These are phyloP conservation scores for Drosophila borborema DNA, from an alignment of 2,888 invertebrate species.

Conservation along the genomic window DNA sequence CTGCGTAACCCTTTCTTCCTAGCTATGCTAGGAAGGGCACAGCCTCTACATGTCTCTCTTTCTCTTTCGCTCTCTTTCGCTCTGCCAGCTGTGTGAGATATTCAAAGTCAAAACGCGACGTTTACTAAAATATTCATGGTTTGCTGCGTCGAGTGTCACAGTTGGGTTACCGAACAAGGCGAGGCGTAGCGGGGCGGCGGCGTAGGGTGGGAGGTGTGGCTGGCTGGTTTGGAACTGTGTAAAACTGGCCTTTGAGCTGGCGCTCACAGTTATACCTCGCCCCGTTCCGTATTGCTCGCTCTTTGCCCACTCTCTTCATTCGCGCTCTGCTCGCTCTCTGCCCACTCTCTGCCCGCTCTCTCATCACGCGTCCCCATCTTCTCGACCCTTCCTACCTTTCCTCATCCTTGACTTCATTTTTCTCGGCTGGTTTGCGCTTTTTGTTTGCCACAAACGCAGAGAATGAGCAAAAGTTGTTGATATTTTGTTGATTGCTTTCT, in stretches of 20 bases:
- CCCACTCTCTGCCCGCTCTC: background rate
- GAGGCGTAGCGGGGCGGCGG: background rate
- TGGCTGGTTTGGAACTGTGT: constrained; percentile 29
- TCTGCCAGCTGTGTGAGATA: constrained; percentile 24
- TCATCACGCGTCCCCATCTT: background rate
- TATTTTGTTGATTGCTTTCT: constrained; percentile 77
- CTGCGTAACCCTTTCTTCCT: constrained; percentile 25
- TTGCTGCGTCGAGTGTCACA: constrained; percentile 74
- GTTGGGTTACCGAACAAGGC: constrained; percentile 27
- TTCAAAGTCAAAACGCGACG: constrained; percentile 73
- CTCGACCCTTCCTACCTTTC: background rate
- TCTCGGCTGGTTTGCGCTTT: constrained; percentile 43
- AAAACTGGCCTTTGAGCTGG: constrained; percentile 54
- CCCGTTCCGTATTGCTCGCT: background rate
- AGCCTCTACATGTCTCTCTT: background rate
- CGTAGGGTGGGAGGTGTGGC: background rate
- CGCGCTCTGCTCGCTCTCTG: background rate
- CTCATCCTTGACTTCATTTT: constrained; percentile 28
- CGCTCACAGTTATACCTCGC: background rate
- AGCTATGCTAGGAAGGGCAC: background rate
- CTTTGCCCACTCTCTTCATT: background rate
- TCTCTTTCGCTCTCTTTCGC: background rate
- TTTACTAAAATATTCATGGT: constrained; percentile 79
- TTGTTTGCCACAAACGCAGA: constrained; percentile 61
- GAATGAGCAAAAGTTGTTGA: constrained; percentile 76